Base-by-base conservation (phyloP, 2,888 invertebrate species). In the Brachypterus glaber region DNA sequence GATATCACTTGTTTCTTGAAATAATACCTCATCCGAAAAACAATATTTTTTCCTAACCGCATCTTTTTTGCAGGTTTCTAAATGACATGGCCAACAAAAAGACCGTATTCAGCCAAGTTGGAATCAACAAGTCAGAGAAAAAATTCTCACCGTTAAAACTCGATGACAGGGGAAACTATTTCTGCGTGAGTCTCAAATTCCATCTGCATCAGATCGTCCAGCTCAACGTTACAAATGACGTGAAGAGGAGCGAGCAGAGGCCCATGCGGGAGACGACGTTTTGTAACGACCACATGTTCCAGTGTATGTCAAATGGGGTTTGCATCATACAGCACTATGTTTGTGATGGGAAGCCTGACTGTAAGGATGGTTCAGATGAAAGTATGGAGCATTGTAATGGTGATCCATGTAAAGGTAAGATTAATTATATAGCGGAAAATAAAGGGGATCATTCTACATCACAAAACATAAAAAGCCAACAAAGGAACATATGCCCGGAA, bases 321-420 rank as follows among this genome's bases (percentile, higher is more conserved):
- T 73, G 73, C 50, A 71, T 73, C 18, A 63, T 62, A 39, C 58
- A 59, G 31, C 64, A 69, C 48, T 73, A 68, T 51, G 59, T 69
- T 4, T 73, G 73, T 51, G 73, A 73, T 55, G 72, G 72, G 2
- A 63, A 62, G 43, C 49, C 51, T 12, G 73, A 73, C 51, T 73
- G 73, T 47, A 64, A 62, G 39, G 68, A 68, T 48, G 69, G 68
- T 15, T 67, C 67, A 18, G 73, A 73, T 54, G 73, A 73, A 52
- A 60, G 60, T 44, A 35, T 45, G 12, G 58, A 58, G 18, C 53
- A 57, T 3, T 68, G 68, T 39, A 55, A 61, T 29, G 63, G 58
- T 3, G 58, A 68, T 47, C 66, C 69, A n/a, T 69, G 63, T 54
- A 64, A 52, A 59, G 68, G 68, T 66, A 57, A 52, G 50, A 38